phyloP scores from a whole-genome alignment of 1,140 invertebrate genomes.

The Heterodera carotae region DNA sequence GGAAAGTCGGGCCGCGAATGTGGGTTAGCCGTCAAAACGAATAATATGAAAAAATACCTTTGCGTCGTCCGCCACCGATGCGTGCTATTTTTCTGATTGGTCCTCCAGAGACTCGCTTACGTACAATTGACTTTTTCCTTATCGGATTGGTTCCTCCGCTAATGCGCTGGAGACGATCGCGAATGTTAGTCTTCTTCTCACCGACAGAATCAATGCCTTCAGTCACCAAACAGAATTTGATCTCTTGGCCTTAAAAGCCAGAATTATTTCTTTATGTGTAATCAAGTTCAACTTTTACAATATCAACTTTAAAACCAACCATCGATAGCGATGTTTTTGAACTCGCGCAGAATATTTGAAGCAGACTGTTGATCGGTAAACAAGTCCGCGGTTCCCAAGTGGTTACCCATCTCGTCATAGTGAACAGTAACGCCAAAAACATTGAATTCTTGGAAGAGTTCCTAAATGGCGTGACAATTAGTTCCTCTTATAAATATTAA shows the following conservation, averaged over 20 bases:
- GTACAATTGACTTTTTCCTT: slow-evolving; percentile 4
- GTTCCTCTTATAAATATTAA: too few species aligned
- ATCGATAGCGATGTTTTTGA: slow-evolving; percentile 44
- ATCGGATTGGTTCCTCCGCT: slow-evolving; percentile 26
- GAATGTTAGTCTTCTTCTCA: slow-evolving; percentile 23
- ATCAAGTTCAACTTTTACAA: too few species aligned
- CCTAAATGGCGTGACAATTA: slow-evolving; percentile 21
- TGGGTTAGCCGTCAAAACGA: background rate
- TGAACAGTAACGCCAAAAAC: slow-evolving; percentile 40
- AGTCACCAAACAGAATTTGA: slow-evolving; percentile 37
- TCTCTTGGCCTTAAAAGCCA: slow-evolving; percentile 39
- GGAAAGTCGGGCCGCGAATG: too few species aligned
- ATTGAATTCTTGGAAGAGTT: slow-evolving; percentile 47
- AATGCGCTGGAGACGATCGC: slow-evolving; percentile 37
- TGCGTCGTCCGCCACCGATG: slow-evolving; percentile 8
- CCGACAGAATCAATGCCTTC: slow-evolving; percentile 12
- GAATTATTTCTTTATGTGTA: too few species aligned
- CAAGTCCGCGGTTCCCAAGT: slow-evolving; percentile 40
- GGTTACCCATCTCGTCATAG: slow-evolving; percentile 36
- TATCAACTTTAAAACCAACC: slow-evolving; percentile 24
- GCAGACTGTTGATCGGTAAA: slow-evolving; percentile 35
- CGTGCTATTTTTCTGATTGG: background rate
- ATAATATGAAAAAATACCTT: slow-evolving; percentile 17
- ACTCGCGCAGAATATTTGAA: slow-evolving; percentile 34
- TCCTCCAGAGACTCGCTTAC: slow-evolving; percentile 10